Percentiles rank a stretch among this genome's conserved stretches.
These are phyloP conservation scores for Caenorhabditis tropicalis DNA, from an alignment of 1,140 invertebrate species.

Conservation along the genomic window DNA sequence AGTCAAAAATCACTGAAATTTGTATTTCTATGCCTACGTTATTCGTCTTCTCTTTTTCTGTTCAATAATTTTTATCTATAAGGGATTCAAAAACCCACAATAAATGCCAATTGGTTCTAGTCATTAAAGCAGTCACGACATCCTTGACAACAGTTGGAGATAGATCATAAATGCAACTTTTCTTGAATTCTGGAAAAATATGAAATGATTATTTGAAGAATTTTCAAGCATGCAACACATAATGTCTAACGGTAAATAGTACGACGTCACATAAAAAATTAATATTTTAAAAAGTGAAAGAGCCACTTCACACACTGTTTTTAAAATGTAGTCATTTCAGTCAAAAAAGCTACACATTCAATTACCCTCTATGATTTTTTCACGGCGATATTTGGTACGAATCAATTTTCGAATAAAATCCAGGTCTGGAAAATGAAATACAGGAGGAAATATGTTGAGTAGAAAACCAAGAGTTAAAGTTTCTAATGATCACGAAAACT, in stretches of 20 bases:
- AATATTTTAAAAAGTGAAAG: background rate
- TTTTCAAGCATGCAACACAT: conserved; percentile 44
- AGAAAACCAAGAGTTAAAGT: too few relatives aligned
- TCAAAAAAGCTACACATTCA: conserved; percentile 2
- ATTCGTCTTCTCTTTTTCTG: background rate
- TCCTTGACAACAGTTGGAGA: conserved; percentile 70
- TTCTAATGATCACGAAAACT: too few relatives aligned
- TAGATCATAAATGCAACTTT: conserved; percentile 66
- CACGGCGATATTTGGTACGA: conserved; percentile 66
- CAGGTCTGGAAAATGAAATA: background rate
- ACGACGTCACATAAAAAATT: background rate
- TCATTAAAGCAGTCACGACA: conserved; percentile 63
- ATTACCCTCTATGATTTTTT: conserved; percentile 41
- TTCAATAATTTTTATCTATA: background rate
- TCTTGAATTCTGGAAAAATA: conserved; percentile 54
- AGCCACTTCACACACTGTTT: conserved; percentile 12
- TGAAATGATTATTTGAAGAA: conserved; percentile 33
- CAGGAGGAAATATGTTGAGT: background rate
- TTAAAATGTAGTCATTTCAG: background rate
- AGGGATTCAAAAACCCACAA: conserved; percentile 62
- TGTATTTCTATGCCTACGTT: background rate
- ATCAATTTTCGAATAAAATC: conserved; percentile 53
- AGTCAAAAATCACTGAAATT: conserved; percentile 27
- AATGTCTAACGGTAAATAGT: background rate
- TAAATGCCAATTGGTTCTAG: conserved; percentile 69